Evolutionary conservation across 2,113 vertebrate genomes (phyloP).

Genomic region (Canis aureus): DNA sequence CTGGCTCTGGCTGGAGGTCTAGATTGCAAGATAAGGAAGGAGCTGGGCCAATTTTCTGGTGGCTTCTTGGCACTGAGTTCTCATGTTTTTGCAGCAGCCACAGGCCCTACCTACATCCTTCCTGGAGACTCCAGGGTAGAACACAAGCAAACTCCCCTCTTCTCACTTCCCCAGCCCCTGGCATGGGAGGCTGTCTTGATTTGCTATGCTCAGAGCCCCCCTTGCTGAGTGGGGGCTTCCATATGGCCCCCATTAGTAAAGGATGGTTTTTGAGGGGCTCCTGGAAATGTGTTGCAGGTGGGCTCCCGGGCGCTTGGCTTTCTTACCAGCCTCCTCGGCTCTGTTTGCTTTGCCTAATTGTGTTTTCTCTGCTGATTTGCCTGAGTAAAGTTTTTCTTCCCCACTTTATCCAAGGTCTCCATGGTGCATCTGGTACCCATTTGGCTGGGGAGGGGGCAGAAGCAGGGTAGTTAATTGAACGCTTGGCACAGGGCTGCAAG

Average conservation of each 20-base stretch:
- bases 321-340: not conserved
- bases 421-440: slow-evolving; percentile 74
- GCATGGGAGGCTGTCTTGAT: slow-evolving; percentile 20
- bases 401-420: slow-evolving; percentile 37
- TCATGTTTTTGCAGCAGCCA: slow-evolving; percentile 74
- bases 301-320: slow-evolving; percentile 26
- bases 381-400: slow-evolving; percentile 46
- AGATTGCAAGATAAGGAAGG: slow-evolving; percentile 67
- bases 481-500: slow-evolving; percentile 48
- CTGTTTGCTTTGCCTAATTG: slow-evolving; percentile 80
- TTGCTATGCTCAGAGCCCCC: not conserved
- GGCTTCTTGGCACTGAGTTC: slow-evolving; percentile 58
- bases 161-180: not conserved
- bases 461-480: slow-evolving; percentile 18
- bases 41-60: slow-evolving; percentile 70
- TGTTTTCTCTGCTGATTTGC: slow-evolving; percentile 76
- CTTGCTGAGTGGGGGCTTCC: not conserved
- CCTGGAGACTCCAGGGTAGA: slow-evolving; percentile 67
- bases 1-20: slow-evolving; percentile 19
- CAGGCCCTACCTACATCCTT: slow-evolving; percentile 70
- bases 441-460: slow-evolving; percentile 44
- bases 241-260: slow-evolving; percentile 22
- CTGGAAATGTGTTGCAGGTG: slow-evolving; percentile 74
- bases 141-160: slow-evolving; percentile 45
- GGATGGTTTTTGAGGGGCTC: slow-evolving; percentile 47